Percentiles rank a stretch among this genome's conserved stretches.
phyloP scores from a whole-genome alignment of 2,113 vertebrate species.

The Sebastes schlegelii region DNA sequence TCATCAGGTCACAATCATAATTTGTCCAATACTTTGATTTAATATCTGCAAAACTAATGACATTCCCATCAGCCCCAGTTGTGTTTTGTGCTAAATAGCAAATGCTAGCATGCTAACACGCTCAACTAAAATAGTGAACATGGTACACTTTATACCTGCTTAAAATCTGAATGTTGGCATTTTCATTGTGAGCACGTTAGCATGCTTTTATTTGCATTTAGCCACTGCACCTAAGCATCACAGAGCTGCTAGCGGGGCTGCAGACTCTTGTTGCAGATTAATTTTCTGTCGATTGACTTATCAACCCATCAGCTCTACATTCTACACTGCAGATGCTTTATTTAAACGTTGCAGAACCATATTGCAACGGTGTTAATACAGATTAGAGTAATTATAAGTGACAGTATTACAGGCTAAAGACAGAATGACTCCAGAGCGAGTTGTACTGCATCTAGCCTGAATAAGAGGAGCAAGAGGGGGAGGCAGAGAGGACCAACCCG shows the following conservation, averaged over 20 bases:
- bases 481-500: constrained; percentile 75
- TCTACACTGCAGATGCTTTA: not conserved
- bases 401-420: constrained; percentile 39
- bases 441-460: constrained; percentile 74
- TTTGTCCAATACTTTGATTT: no score
- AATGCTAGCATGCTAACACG: not conserved
- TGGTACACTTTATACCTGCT: not conserved
- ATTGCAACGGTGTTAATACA: not conserved
- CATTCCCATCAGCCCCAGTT: no score
- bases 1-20: no score
- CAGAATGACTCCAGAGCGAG: constrained; percentile 60
- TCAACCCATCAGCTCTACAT: not conserved
- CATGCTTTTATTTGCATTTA: not conserved
- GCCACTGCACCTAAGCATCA: not conserved
- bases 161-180: not conserved
- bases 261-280: not conserved
- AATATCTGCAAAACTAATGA: not conserved
- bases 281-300: not conserved
- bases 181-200: not conserved
- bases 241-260: not conserved
- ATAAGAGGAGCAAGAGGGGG: constrained; percentile 75
- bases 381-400: constrained; percentile 40
- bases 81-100: not conserved
- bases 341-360: not conserved
- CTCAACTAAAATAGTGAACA: not conserved